Conservation (phyloP, 1,140 invertebrate species). For the Ephestia elutella region DNA sequence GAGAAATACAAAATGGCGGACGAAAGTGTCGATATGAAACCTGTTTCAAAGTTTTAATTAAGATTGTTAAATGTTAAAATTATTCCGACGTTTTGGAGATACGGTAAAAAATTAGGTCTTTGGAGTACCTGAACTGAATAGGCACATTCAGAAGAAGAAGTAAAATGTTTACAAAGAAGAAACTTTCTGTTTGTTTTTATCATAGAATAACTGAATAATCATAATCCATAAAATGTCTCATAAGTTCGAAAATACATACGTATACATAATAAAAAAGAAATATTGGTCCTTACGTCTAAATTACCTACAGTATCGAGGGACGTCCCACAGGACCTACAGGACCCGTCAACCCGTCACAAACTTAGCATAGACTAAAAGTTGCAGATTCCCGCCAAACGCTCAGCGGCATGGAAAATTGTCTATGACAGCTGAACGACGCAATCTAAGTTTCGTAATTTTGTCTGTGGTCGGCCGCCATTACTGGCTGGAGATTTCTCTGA, state of each 20-base stretch:
- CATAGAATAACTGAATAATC: too few relatives aligned
- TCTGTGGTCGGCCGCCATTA: constrained; percentile 2
- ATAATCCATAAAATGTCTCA: too few relatives aligned
- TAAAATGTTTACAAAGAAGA: too few relatives aligned
- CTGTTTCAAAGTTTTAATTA: background rate
- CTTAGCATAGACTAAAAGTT: background rate
- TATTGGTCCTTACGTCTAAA: too few relatives aligned
- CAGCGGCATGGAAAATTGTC: background rate
- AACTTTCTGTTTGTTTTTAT: too few relatives aligned
- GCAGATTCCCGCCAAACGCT: background rate
- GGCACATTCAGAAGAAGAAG: too few relatives aligned
- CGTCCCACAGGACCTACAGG: too few relatives aligned
- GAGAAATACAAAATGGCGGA: background rate
- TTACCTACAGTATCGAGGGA: too few relatives aligned
- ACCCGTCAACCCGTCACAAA: background rate
- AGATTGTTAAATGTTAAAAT: background rate
- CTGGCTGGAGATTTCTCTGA: background rate
- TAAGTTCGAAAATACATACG: too few relatives aligned
- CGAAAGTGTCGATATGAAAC: background rate
- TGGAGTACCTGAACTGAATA: too few relatives aligned
- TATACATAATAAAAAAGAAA: too few relatives aligned
- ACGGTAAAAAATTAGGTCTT: background rate
- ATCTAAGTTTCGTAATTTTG: constrained; percentile 5
- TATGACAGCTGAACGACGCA: constrained; percentile 2
- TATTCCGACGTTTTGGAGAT: too few relatives aligned